Conservation (phyloP, 2,797 vertebrate species). For the Prunella strophiata region DNA sequence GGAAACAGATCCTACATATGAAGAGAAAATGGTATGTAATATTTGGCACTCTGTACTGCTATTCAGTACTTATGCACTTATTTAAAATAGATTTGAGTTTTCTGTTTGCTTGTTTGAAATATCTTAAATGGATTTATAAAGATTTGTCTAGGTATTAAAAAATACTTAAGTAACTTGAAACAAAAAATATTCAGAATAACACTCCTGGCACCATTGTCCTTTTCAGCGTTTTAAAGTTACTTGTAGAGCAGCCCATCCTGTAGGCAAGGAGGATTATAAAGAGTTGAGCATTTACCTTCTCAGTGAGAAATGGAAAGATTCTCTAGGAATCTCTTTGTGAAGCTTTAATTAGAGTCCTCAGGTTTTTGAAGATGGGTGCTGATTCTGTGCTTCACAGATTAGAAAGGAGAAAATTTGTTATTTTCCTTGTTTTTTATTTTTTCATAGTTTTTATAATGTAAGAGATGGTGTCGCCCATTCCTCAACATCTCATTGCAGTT, state of each 20-base stretch:
- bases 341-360: neutral
- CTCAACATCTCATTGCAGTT: neutral
- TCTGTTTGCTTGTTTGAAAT: neutral
- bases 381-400: neutral
- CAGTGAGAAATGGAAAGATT: neutral
- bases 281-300: neutral
- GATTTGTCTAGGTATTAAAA: neutral
- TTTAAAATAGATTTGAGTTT: neutral
- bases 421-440: neutral
- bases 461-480: rapidly evolving
- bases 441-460: neutral
- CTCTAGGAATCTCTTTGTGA: neutral
- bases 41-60: neutral
- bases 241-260: neutral
- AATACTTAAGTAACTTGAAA: neutral
- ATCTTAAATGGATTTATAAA: neutral
- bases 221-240: neutral
- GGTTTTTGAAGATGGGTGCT: neutral
- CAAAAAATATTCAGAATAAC: neutral
- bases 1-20: conserved; percentile 86
- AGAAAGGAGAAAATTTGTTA: neutral
- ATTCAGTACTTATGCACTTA: neutral
- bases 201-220: rapidly evolving
- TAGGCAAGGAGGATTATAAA: neutral
- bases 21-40: conserved; percentile 94